phyloP scores from a whole-genome alignment of 1,140 invertebrate genomes.

The Charaxes varanes region DNA sequence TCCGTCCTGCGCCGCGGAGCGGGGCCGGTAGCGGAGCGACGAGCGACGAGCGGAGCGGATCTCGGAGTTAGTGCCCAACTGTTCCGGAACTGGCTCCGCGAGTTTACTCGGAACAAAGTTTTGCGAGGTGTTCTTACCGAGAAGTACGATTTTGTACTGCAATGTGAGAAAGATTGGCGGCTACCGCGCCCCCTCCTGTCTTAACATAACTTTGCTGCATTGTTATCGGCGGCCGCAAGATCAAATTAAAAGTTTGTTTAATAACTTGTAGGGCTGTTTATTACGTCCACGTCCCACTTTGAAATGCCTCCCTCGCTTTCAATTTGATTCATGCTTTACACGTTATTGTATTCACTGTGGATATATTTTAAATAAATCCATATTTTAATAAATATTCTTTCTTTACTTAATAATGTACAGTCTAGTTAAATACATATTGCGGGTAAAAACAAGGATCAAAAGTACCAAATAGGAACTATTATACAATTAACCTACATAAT shows the following conservation, averaged over 20 bases:
- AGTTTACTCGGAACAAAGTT: slow-evolving; percentile 72
- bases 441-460: too few relatives aligned
- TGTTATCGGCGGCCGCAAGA: slow-evolving; percentile 57
- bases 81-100: slow-evolving; percentile 34
- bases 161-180: slow-evolving; percentile 62
- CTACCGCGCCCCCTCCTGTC: slow-evolving; percentile 39
- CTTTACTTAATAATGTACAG: too few relatives aligned
- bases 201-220: slow-evolving; percentile 63
- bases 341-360: neutral
- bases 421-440: too few relatives aligned
- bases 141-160: slow-evolving; percentile 69
- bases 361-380: neutral
- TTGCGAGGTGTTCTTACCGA: slow-evolving; percentile 70
- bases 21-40: slow-evolving; percentile 28
- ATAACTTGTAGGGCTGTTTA: slow-evolving; percentile 43
- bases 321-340: neutral
- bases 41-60: slow-evolving; percentile 21
- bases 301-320: slow-evolving; percentile 29
- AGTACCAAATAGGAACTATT: too few relatives aligned
- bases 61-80: too few relatives aligned
- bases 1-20: too few relatives aligned
- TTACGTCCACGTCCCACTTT: slow-evolving; percentile 37
- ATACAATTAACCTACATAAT: too few relatives aligned
- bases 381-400: neutral
- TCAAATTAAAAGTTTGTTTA: slow-evolving; percentile 66